Evolutionary conservation across 2,797 vertebrate genomes (phyloP), one percentile per base, ranked within the genome.

Genomic region (Xenops minutus): DNA sequence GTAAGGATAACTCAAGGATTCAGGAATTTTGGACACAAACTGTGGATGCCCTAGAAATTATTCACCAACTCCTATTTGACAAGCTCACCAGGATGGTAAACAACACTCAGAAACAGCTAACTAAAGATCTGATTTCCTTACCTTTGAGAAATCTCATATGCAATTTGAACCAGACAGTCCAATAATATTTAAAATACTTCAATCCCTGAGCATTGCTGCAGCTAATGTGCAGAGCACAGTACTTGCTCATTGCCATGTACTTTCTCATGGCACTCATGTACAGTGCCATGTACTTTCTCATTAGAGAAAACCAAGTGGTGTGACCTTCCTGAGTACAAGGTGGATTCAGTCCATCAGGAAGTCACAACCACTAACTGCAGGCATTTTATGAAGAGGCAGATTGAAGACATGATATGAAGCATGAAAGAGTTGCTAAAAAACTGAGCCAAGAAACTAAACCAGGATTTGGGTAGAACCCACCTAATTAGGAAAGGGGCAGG

Each of bases 401-500:
- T 34, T 71, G 56, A 92, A 92, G 18, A 63, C 3, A 0, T 52
- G 12, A 44, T 3, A 21, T 0, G 3, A 88, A 37, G 32, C 32
- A 63, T 11, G 19, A 66, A 88, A 21, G 12, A 21, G 4, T 0
- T 83, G 29, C 15, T 56, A 6, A 14, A 56, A 59, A 93, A 67
- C 30, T 9, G 8, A 84, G n/a, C 15, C 34, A 74, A n/a, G n/a
- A 92, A 74, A 52, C 12, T 24, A 41, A 67, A 89, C 1, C 30
- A 52, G 58, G 39, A 61, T 77, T 88, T 88, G 30, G 23, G 30
- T 5, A 89, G 30, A 58, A 63, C 10, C 4, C 14, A 55, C 12
- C 24, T 34, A 36, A 6, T 0, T 48, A 23, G 26, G 14, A 52
- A 77, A 49, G 18, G 8, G 4, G 3, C 5, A 8, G 14, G 9